Conservation (phyloP, 2,888 invertebrate genomes). For the Gerosis bhagava region DNA sequence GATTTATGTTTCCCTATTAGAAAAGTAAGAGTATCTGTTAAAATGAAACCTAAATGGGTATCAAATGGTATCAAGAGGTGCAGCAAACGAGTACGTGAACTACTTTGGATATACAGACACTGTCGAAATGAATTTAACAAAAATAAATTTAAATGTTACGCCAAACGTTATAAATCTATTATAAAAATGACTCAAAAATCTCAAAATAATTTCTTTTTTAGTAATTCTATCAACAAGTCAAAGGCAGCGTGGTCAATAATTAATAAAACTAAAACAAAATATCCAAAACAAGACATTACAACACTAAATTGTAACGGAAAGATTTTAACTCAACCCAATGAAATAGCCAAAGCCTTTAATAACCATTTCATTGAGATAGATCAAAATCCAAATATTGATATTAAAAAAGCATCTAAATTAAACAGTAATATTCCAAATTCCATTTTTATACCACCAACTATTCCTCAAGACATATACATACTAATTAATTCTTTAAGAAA, state of each 20-base stretch:
- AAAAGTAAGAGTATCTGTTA: neutral
- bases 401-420: neutral
- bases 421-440: neutral
- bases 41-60: neutral
- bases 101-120: neutral
- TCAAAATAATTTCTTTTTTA: slow-evolving; percentile 15
- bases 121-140: too few relatives aligned
- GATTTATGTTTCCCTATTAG: neutral
- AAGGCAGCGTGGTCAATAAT: slow-evolving; percentile 22
- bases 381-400: neutral
- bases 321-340: slow-evolving; percentile 2
- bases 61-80: neutral
- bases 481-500: slow-evolving; percentile 4
- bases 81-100: neutral
- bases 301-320: neutral
- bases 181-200: slow-evolving; percentile 16
- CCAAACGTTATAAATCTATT: slow-evolving; percentile 7
- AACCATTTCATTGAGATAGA: slow-evolving; percentile 15
- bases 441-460: slow-evolving; percentile 6
- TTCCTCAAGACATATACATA: neutral
- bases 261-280: slow-evolving; percentile 6
- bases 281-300: slow-evolving; percentile 1
- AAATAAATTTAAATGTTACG: slow-evolving; percentile 9
- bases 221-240: slow-evolving; percentile 14
- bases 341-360: slow-evolving; percentile 21